Conservation (phyloP, 2,888 invertebrate species). For the Coleophora flavipennella region DNA sequence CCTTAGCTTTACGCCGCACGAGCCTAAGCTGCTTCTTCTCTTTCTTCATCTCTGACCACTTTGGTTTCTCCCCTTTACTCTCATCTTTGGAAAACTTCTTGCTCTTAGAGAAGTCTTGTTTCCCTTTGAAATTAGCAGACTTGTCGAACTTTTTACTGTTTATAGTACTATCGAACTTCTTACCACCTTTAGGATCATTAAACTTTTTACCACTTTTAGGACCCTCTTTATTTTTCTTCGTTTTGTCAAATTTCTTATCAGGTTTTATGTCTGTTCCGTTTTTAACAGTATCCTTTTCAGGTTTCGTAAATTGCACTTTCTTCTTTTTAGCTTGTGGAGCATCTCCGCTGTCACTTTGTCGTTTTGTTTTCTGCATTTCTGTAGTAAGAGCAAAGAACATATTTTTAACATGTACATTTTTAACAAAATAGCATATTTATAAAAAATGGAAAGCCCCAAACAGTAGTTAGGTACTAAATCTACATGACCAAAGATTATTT, state of each 20-base stretch:
- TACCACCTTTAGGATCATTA: conserved; percentile 14
- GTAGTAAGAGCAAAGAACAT: neutral
- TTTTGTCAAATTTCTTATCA: neutral
- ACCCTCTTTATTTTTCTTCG: conserved; percentile 15
- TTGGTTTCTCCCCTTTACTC: conserved; percentile 56
- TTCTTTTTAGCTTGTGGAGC: conserved; percentile 37
- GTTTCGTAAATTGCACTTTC: conserved; percentile 31
- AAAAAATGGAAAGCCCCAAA: too few relatives aligned
- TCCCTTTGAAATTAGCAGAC: conserved; percentile 20
- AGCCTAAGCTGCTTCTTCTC: conserved; percentile 80
- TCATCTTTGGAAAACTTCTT: conserved; percentile 31
- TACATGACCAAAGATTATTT: too few relatives aligned
- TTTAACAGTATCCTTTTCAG: conserved; percentile 13
- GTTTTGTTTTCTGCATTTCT: conserved; percentile 54
- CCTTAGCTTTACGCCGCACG: conserved; percentile 75
- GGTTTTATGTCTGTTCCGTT: conserved; percentile 6
- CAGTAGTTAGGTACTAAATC: too few relatives aligned
- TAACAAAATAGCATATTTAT: too few relatives aligned
- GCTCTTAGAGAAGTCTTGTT: conserved; percentile 21
- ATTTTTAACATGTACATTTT: too few relatives aligned
- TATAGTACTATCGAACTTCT: conserved; percentile 17
- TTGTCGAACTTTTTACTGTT: conserved; percentile 21
- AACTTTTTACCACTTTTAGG: conserved; percentile 19
- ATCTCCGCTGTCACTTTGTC: conserved; percentile 35
- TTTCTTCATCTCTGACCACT: conserved; percentile 83